A percentile compares a stretch with the other conserved stretches of the same genome.
phyloP scores from a whole-genome alignment of 37 sponge, comb jelly and placozoan genomes.

The Eunapius fragilis region DNA sequence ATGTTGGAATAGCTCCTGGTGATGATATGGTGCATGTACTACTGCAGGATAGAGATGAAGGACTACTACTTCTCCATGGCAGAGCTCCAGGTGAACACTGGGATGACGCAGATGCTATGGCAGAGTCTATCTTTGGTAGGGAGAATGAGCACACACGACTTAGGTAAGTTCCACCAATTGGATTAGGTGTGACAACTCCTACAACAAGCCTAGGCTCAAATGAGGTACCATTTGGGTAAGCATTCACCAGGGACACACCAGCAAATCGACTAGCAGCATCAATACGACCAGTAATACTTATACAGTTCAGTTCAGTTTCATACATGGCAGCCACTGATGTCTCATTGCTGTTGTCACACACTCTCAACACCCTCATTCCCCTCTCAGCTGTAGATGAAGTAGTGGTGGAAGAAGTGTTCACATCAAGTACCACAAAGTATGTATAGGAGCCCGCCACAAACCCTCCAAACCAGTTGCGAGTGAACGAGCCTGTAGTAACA shows the following conservation, averaged over 20 bases:
- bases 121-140: slow-evolving; percentile 8
- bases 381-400: too few relatives aligned
- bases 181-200: neutral
- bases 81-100: neutral
- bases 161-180: neutral
- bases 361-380: neutral
- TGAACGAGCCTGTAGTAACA: neutral
- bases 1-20: neutral
- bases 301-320: slow-evolving; percentile 7
- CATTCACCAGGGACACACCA: slow-evolving; percentile 10
- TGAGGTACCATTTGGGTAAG: neutral
- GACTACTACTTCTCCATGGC: neutral
- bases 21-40: neutral
- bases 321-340: neutral
- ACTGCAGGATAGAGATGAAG: neutral
- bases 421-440: slow-evolving; percentile 11
- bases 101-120: neutral
- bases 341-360: slow-evolving; percentile 5
- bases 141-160: slow-evolving; percentile 7
- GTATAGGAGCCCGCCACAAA: neutral
- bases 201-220: neutral
- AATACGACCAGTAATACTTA: neutral
- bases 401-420: neutral
- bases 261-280: neutral
- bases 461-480: slow-evolving; percentile 1